These are phyloP conservation scores for Macrocentrus cingulum DNA, from an alignment of 1,140 invertebrate species.

Conservation along the genomic window DNA sequence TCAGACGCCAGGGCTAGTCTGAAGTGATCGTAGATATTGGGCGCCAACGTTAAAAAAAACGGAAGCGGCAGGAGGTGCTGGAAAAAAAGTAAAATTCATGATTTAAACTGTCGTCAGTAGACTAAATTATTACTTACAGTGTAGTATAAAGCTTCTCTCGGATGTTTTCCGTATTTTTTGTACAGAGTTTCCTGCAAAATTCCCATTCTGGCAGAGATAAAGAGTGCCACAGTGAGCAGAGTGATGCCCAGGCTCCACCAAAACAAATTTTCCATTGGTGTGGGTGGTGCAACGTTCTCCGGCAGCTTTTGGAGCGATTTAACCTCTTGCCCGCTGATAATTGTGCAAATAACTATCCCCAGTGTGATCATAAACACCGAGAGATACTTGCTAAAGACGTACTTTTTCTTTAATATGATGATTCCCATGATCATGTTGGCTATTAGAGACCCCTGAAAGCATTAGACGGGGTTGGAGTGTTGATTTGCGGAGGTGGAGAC, in stretches of 20 bases:
- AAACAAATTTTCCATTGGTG: constrained; percentile 65
- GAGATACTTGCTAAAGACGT: constrained; percentile 83
- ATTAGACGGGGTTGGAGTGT: constrained; percentile 3
- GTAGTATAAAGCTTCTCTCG: constrained; percentile 92
- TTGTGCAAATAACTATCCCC: constrained; percentile 90
- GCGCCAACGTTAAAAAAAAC: constrained; percentile 74
- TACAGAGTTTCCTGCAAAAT: constrained; percentile 95
- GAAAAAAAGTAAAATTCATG: constrained; percentile 41
- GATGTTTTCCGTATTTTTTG: constrained; percentile 86
- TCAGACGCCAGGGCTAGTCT: constrained; percentile 63
- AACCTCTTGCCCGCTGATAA: constrained; percentile 79
- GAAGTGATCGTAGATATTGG: constrained; percentile 77
- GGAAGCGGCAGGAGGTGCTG: constrained; percentile 86
- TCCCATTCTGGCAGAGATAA: constrained; percentile 94
- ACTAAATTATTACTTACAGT: constrained; percentile 62
- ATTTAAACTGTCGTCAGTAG: not conserved
- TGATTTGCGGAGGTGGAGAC: not conserved
- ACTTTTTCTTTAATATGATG: constrained; percentile 83
- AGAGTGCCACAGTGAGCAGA: constrained; percentile 84
- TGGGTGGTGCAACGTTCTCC: constrained; percentile 36
- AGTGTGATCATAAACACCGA: constrained; percentile 90
- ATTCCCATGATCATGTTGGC: constrained; percentile 96
- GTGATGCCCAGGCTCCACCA: constrained; percentile 85
- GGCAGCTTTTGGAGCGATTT: constrained; percentile 44
- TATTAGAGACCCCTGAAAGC: constrained; percentile 84